A percentile compares a stretch with the other conserved stretches of the same genome.
These are phyloP conservation scores for Cavia aperea DNA, from an alignment of 2,113 vertebrate species.

Conservation along the genomic window DNA sequence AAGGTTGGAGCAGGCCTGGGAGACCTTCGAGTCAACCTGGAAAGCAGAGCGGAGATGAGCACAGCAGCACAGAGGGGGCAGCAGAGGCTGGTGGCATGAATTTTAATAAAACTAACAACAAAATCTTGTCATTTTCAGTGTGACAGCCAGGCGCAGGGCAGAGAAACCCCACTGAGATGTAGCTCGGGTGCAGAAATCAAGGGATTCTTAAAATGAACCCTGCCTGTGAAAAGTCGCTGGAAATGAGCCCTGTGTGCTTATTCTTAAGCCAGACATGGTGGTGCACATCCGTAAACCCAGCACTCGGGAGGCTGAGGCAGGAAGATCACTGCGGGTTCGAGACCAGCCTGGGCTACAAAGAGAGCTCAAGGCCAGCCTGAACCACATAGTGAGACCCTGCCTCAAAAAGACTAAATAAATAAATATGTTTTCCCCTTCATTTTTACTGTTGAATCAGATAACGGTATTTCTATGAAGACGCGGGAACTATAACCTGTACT, in stretches of 20 bases:
- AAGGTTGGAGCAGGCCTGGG: neutral
- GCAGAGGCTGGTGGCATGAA: neutral
- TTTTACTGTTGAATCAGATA: neutral
- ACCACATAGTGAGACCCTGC: too few relatives aligned
- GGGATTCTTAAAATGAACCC: neutral
- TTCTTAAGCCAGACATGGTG: too few relatives aligned
- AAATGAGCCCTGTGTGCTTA: neutral
- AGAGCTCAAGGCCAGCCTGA: too few relatives aligned
- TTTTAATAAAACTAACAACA: constrained; percentile 23
- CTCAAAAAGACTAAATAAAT: neutral
- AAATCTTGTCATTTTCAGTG: neutral
- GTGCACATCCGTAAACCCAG: too few relatives aligned
- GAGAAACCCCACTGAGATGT: neutral
- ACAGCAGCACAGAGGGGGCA: neutral
- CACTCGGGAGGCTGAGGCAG: too few relatives aligned
- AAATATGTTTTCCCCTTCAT: neutral
- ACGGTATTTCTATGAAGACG: neutral
- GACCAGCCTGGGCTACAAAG: too few relatives aligned
- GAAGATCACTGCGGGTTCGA: too few relatives aligned
- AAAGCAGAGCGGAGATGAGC: neutral
- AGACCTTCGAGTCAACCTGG: neutral
- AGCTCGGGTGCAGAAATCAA: neutral
- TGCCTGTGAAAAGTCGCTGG: neutral
- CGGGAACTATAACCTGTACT: neutral
- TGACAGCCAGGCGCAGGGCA: neutral